Evolutionary conservation across 2,113 vertebrate species (phyloP), one percentile per base, ranked within the genome.

Genomic region (Atlantisia rogersi): DNA sequence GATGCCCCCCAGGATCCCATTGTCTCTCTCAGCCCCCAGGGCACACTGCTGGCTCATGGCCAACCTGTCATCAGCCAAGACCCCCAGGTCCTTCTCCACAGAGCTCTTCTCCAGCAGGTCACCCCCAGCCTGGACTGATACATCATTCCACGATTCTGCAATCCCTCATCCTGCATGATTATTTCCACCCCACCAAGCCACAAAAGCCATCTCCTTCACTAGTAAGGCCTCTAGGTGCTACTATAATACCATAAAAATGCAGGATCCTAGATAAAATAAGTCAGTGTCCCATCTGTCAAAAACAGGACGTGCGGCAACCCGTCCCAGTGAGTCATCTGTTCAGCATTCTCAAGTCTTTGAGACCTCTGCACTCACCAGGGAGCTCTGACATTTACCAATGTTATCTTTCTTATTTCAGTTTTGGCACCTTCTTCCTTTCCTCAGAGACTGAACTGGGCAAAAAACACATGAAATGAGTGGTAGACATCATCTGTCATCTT

Each of bases 371-470:
- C 96, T 95, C 94, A 96, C 97, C 75, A 90, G 89, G 94, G 95
- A 96, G 93, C 62, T 92, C 97, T 96, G 97, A 94, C 94, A 95
- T 97, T 97, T 97, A 95, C 95, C 97, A 97, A 86, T 98, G 95
- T 97, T 97, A 96, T 98, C 96, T 97, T 97, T 97, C 95, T 97
- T 97, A 97, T 98, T 97, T 96, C 94, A 92, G 95, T 97, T 93
- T 96, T 97, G 97, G 97, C 97, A 94, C 82, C 44, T 35, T 81
- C 82, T 59, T 84, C 17, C 28, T 78, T 76, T 78, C 95, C 93
- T 93, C 82, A 10, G 82, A 39, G 93, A 91, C 60, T 0, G 14
- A 17, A 16, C 82, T 95, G 92, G 91, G 67, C 75, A 92, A 80
- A 86, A 86, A 42, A 55, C 86, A 77, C 63, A 65, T 52, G 64